Conservation (phyloP, 2,113 vertebrate species). For the rabbit (Oryctolagus cuniculus) region DNA sequence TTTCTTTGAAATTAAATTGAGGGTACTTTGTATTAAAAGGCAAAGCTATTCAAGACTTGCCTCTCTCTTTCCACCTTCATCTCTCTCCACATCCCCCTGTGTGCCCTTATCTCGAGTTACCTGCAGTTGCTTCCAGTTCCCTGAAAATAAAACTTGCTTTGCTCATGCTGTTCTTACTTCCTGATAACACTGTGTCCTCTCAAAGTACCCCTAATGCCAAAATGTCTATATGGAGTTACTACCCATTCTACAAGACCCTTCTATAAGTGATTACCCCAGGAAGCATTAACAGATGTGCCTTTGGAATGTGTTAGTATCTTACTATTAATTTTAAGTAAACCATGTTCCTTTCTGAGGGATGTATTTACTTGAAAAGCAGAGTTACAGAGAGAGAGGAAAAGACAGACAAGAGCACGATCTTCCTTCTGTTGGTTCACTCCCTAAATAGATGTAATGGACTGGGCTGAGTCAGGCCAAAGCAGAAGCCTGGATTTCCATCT, state of each 20-base stretch:
- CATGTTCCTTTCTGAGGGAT: not conserved
- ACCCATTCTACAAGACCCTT: not conserved
- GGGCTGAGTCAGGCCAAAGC: too few species aligned
- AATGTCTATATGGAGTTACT: not conserved
- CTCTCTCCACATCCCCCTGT: not conserved
- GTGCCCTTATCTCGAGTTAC: not conserved
- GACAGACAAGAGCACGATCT: too few species aligned
- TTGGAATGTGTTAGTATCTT: not conserved
- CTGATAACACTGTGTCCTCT: not conserved
- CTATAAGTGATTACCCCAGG: not conserved
- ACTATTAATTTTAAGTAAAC: constrained; percentile 31
- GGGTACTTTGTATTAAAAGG: not conserved
- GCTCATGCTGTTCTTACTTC: not conserved
- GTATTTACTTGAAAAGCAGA: too few species aligned
- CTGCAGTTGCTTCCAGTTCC: not conserved
- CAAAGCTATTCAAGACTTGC: not conserved
- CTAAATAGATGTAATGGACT: too few species aligned
- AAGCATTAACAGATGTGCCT: not conserved
- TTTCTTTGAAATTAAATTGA: constrained; percentile 56
- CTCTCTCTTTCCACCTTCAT: not conserved
- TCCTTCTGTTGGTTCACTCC: too few species aligned
- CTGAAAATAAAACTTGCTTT: constrained; percentile 34
- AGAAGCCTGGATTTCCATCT: too few species aligned
- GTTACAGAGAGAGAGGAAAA: too few species aligned
- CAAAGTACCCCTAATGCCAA: not conserved